Evolutionary conservation across 2,888 invertebrate species (phyloP).

Genomic region (Sympetrum striolatum): DNA sequence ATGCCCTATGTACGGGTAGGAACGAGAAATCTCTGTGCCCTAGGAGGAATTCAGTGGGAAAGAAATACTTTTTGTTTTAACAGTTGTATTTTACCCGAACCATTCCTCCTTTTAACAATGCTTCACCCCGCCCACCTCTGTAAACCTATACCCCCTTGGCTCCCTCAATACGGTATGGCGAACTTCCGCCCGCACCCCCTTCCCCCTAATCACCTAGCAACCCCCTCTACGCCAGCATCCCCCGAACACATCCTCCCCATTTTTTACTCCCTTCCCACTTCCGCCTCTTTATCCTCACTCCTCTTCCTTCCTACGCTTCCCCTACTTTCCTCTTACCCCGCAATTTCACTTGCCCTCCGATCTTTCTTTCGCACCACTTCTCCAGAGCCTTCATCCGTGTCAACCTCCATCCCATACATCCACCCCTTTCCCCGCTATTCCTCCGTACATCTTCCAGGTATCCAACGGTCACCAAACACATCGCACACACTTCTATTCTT

Average conservation of each 20-base stretch:
- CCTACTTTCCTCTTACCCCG: neutral
- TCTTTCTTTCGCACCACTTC: neutral
- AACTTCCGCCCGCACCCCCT: constrained; percentile 19
- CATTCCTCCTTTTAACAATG: neutral
- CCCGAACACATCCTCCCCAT: neutral
- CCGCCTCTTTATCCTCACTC: neutral
- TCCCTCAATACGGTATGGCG: constrained; percentile 1
- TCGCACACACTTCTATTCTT: neutral
- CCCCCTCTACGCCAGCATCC: neutral
- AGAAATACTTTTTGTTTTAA: neutral
- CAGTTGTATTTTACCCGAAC: neutral
- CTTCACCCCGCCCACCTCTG: neutral
- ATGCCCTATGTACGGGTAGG: no score
- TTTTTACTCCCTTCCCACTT: neutral
- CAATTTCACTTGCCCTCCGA: neutral
- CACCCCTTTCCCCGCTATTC: neutral
- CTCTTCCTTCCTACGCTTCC: neutral
- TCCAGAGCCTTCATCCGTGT: neutral
- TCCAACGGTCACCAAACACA: no score
- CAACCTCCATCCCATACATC: neutral
- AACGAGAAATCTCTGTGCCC: neutral
- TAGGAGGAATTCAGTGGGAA: neutral
- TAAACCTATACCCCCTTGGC: neutral
- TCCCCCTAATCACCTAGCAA: neutral
- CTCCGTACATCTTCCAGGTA: neutral